Conservation (phyloP, 2,888 invertebrate species). For the Allophyes oxyacanthae region DNA sequence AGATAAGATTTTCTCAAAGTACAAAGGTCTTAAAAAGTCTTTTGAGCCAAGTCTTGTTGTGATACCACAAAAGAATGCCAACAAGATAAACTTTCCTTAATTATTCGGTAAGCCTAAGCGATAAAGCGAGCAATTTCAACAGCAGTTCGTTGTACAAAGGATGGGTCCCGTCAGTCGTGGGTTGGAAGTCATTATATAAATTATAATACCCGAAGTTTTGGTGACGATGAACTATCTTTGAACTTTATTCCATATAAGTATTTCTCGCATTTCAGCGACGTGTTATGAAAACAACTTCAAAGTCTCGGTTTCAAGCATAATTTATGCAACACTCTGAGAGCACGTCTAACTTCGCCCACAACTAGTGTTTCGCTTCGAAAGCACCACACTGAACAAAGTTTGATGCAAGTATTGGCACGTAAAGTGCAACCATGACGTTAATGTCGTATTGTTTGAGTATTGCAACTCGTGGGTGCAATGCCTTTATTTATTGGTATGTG, state of each 20-base stretch:
- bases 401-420: constrained; percentile 54
- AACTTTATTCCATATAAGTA: constrained; percentile 45
- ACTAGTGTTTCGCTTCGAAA: constrained; percentile 39
- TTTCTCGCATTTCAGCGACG: constrained; percentile 29
- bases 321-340: constrained; percentile 56
- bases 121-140: constrained; percentile 20
- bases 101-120: constrained; percentile 30
- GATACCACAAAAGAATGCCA: constrained; percentile 44
- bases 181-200: constrained; percentile 63
- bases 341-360: constrained; percentile 38
- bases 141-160: constrained; percentile 35
- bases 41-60: constrained; percentile 37
- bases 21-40: constrained; percentile 30
- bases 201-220: constrained; percentile 51
- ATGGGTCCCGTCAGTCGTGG: too few species aligned
- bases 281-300: constrained; percentile 37
- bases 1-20: constrained; percentile 19
- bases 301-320: constrained; percentile 49
- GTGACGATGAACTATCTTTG: constrained; percentile 29
- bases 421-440: constrained; percentile 53
- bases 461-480: constrained; percentile 59
- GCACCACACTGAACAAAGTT: constrained; percentile 45
- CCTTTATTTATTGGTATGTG: constrained; percentile 52
- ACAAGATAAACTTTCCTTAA: constrained; percentile 37
- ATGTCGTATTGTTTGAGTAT: constrained; percentile 63